phyloP scores from a whole-genome alignment of 2,797 vertebrate genomes.

The Pseudochromis fuscus region DNA sequence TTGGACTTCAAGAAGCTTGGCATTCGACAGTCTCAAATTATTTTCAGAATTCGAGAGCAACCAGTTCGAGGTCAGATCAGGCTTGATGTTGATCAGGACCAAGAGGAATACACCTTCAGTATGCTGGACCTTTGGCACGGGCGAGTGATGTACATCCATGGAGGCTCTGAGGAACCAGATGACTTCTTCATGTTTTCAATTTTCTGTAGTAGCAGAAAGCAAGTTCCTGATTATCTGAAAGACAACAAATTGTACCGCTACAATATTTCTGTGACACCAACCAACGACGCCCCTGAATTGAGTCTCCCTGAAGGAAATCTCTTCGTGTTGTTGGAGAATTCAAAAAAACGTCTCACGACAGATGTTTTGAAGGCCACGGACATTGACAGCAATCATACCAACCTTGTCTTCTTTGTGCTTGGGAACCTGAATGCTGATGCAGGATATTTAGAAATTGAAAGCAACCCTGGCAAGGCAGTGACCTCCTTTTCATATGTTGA shows the following conservation, averaged over 20 bases:
- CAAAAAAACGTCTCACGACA: slow-evolving; percentile 87
- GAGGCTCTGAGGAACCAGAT: slow-evolving; percentile 88
- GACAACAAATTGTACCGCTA: slow-evolving; percentile 83
- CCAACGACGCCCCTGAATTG: slow-evolving; percentile 91
- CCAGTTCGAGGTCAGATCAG: slow-evolving; percentile 88
- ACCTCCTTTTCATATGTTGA: slow-evolving; percentile 86
- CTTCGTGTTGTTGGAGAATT: slow-evolving; percentile 89
- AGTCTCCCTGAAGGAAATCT: slow-evolving; percentile 90
- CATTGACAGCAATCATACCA: slow-evolving; percentile 84
- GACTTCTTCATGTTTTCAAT: slow-evolving; percentile 91
- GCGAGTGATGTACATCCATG: slow-evolving; percentile 90
- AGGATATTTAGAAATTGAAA: slow-evolving; percentile 90
- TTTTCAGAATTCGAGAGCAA: slow-evolving; percentile 87
- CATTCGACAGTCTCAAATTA: slow-evolving; percentile 89
- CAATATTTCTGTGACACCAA: slow-evolving; percentile 87
- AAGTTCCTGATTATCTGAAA: slow-evolving; percentile 84
- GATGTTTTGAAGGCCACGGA: slow-evolving; percentile 87
- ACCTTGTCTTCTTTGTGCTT: slow-evolving; percentile 88
- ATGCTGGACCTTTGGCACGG: slow-evolving; percentile 90
- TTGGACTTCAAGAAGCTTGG: slow-evolving; percentile 89
- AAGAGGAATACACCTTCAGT: slow-evolving; percentile 87
- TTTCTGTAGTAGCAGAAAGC: slow-evolving; percentile 86
- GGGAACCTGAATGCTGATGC: slow-evolving; percentile 89
- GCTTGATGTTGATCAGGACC: slow-evolving; percentile 84
- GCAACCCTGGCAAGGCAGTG: slow-evolving; percentile 82